Conservation (phyloP, 2,888 invertebrate genomes). For the Pheosia tremula region DNA sequence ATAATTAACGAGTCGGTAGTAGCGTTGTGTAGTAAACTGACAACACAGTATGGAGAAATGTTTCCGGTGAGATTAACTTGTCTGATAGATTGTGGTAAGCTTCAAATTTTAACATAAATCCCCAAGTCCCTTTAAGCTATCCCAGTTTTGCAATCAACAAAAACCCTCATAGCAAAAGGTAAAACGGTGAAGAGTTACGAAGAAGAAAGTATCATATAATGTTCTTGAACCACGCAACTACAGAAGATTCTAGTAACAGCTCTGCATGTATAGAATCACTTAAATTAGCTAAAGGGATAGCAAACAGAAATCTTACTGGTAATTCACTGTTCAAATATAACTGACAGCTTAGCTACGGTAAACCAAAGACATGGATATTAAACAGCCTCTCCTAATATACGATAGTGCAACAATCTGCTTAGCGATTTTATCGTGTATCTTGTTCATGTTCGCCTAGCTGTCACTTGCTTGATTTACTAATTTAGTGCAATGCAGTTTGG, state of each 20-base stretch:
- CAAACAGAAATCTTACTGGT: neutral
- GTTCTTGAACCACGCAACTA: too few species aligned
- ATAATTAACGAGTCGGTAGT: conserved; percentile 35
- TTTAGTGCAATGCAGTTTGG: too few species aligned
- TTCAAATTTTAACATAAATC: neutral
- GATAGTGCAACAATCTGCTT: conserved; percentile 24
- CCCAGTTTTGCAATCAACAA: too few species aligned
- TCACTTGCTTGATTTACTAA: neutral
- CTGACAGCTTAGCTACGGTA: neutral
- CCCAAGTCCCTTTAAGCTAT: too few species aligned
- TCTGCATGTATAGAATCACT: too few species aligned
- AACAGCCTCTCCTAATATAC: conserved; percentile 26
- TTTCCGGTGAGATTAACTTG: neutral
- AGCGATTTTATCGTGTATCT: conserved; percentile 32
- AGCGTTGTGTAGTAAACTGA: conserved; percentile 33
- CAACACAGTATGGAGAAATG: conserved; percentile 16
- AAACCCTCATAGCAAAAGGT: too few species aligned
- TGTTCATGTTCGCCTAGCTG: conserved; percentile 18
- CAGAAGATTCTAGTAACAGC: too few species aligned
- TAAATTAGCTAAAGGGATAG: too few species aligned
- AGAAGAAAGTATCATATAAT: too few species aligned
- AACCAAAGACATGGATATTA: neutral
- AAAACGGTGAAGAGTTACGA: too few species aligned
- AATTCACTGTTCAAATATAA: neutral
- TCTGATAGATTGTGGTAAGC: neutral